phyloP scores from a whole-genome alignment of 2,797 vertebrate species.

The Neosilurus hyrtlii region DNA sequence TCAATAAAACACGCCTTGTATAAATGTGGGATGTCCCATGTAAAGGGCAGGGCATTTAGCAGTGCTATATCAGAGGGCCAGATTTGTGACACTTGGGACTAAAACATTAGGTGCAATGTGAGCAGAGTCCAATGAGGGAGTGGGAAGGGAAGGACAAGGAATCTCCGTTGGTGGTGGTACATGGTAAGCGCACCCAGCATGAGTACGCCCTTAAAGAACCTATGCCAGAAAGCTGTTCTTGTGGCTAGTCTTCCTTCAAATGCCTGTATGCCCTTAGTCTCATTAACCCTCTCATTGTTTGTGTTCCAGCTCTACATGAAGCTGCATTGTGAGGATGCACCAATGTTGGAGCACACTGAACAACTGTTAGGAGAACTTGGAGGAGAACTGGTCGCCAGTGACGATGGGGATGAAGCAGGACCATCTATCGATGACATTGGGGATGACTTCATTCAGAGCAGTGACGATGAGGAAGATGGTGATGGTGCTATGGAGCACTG shows the following conservation, averaged over 20 bases:
- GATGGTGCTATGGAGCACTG: conserved; percentile 73
- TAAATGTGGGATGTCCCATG: too few species aligned
- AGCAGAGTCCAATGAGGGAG: too few species aligned
- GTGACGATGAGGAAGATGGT: conserved; percentile 61
- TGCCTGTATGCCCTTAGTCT: not conserved
- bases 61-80: too few species aligned
- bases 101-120: too few species aligned
- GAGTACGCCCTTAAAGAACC: not conserved
- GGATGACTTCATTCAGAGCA: conserved; percentile 74
- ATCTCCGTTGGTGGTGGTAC: too few species aligned
- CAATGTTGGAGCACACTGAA: conserved; percentile 72
- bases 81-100: too few species aligned
- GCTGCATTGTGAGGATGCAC: conserved; percentile 74
- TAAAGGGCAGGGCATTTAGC: too few species aligned
- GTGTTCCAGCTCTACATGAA: conserved; percentile 71
- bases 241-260: not conserved
- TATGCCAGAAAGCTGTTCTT: not conserved
- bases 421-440: conserved; percentile 65
- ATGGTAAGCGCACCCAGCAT: too few species aligned
- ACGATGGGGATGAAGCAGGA: conserved; percentile 60
- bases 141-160: too few species aligned
- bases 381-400: conserved; percentile 61
- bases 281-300: not conserved
- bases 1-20: too few species aligned
- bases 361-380: conserved; percentile 75